phyloP scores from a whole-genome alignment of 1,140 invertebrate genomes.

The Zaprionus davidi region DNA sequence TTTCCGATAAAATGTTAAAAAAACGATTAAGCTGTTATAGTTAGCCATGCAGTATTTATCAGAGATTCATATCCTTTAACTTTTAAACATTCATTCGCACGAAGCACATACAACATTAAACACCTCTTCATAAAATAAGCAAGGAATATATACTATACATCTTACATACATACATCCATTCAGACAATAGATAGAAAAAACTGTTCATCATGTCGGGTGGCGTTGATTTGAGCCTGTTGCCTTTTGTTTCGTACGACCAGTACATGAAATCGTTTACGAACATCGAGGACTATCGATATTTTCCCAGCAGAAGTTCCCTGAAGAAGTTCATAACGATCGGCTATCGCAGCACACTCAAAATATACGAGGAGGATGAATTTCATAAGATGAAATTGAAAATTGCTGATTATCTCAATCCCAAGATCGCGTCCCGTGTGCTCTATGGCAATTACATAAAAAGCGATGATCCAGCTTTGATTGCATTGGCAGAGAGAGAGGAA shows the following conservation, averaged over 20 bases:
- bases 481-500: slow-evolving; percentile 16
- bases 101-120: no score
- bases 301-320: background rate
- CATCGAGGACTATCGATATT: slow-evolving; percentile 17
- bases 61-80: background rate
- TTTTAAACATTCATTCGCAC: background rate
- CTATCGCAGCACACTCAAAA: slow-evolving; percentile 17
- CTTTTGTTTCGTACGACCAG: background rate
- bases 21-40: background rate
- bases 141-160: background rate
- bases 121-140: background rate
- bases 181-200: background rate
- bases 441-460: slow-evolving; percentile 11
- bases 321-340: slow-evolving; percentile 10
- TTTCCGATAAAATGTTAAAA: no score
- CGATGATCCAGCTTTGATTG: slow-evolving; percentile 6
- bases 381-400: background rate
- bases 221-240: background rate
- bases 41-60: background rate
- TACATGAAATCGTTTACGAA: slow-evolving; percentile 22
- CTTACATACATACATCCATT: background rate
- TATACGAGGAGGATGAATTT: slow-evolving; percentile 31
- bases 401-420: slow-evolving; percentile 8
- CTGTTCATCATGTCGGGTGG: background rate
- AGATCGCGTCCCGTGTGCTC: background rate